Conservation (phyloP, 2,888 invertebrate species). For the Drosophila cyrtoloma region DNA sequence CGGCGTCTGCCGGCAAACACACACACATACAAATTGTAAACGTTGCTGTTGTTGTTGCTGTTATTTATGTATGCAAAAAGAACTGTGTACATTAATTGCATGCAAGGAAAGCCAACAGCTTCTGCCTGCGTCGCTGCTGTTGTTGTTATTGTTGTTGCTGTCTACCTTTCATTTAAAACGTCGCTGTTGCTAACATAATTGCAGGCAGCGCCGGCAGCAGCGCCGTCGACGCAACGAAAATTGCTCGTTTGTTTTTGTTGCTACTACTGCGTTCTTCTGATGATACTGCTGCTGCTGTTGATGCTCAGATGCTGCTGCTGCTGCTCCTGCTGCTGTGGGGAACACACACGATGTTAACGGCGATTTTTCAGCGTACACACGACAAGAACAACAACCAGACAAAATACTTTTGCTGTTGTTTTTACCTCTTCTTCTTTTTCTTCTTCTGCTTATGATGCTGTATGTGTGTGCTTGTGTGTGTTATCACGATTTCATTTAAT, state of each 20-base stretch:
- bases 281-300: constrained; percentile 18
- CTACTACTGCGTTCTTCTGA: constrained; percentile 24
- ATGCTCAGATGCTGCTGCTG: constrained; percentile 22
- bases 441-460: constrained; percentile 22
- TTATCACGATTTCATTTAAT: constrained; percentile 64
- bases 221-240: constrained; percentile 58
- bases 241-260: constrained; percentile 55
- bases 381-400: constrained; percentile 34
- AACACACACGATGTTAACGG: constrained; percentile 62
- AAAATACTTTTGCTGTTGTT: constrained; percentile 38
- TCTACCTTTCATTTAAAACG: constrained; percentile 63
- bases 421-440: constrained; percentile 15
- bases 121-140: constrained; percentile 21
- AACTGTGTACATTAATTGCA: constrained; percentile 59
- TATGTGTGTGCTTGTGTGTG: constrained; percentile 45
- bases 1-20: constrained; percentile 51
- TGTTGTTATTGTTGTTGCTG: constrained; percentile 32
- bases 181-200: constrained; percentile 57
- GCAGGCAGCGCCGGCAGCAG: constrained; percentile 59
- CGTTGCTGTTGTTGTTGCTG: constrained; percentile 21
- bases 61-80: constrained; percentile 64
- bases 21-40: constrained; percentile 37
- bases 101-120: constrained; percentile 31
- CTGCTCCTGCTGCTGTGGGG: constrained; percentile 22
- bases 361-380: constrained; percentile 48